Conservation (phyloP, 2,888 invertebrate species). For the Notodonta dromedarius region DNA sequence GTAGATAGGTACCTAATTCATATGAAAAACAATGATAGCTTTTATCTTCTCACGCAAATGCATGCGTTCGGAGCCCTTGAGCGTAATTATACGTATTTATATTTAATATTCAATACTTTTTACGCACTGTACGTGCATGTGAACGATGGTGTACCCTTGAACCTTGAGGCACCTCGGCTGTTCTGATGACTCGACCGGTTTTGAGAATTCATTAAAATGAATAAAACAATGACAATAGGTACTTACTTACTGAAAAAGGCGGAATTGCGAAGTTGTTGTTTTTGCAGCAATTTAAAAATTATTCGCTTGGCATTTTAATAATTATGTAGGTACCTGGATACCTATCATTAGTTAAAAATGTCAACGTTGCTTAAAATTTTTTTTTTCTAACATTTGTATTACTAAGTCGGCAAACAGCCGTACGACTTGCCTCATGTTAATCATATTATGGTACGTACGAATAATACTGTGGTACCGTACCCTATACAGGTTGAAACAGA, state of each 20-base stretch:
- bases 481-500: too few species aligned
- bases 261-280: not conserved
- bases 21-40: not conserved
- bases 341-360: too few species aligned
- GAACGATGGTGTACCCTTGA: slow-evolving; percentile 30
- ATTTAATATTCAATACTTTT: slow-evolving; percentile 25
- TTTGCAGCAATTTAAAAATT: not conserved
- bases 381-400: too few species aligned
- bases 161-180: slow-evolving; percentile 19
- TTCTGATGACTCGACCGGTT: slow-evolving; percentile 36
- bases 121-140: slow-evolving; percentile 21
- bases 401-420: too few species aligned
- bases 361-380: too few species aligned
- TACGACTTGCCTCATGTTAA: too few species aligned
- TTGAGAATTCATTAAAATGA: slow-evolving; percentile 17
- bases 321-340: not conserved
- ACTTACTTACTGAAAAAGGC: not conserved
- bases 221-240: not conserved
- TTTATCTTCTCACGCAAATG: not conserved
- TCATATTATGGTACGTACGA: too few species aligned
- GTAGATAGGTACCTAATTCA: too few species aligned
- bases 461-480: too few species aligned
- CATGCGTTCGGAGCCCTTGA: not conserved
- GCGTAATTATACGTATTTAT: slow-evolving; percentile 25
- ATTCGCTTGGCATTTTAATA: not conserved